Evolutionary conservation across 1,140 invertebrate species (phyloP).

Genomic region (Brachionus sp.): DNA sequence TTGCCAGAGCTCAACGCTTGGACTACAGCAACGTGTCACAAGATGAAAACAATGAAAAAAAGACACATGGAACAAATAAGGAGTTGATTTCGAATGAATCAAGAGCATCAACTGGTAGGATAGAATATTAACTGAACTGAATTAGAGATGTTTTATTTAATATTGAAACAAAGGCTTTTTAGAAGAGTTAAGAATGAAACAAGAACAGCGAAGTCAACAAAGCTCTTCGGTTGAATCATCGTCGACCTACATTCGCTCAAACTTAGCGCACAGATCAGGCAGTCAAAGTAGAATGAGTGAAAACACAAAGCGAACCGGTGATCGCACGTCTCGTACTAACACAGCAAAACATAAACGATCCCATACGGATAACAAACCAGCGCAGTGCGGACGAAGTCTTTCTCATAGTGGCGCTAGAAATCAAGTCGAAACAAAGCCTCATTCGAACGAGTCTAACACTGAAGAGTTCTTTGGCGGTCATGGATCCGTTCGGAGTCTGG

Average conservation of each 20-base stretch:
- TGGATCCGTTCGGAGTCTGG: conserved; percentile 22
- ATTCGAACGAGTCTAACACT: background rate
- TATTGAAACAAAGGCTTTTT: background rate
- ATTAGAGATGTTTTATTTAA: too few species aligned
- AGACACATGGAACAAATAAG: background rate
- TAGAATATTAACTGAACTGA: background rate
- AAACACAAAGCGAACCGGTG: background rate
- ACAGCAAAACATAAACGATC: background rate
- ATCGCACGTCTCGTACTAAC: background rate
- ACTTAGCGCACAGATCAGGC: background rate
- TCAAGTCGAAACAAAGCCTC: background rate
- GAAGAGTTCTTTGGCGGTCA: conserved; percentile 12
- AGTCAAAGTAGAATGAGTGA: conserved; percentile 7
- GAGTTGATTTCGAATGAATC: too few species aligned
- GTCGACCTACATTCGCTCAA: background rate
- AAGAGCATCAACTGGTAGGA: background rate
- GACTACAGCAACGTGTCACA: background rate
- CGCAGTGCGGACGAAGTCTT: background rate
- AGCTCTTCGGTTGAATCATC: conserved; percentile 13
- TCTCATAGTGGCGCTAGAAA: background rate
- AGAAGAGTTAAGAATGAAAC: background rate
- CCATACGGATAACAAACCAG: background rate
- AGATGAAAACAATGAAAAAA: background rate
- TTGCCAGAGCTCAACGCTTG: background rate
- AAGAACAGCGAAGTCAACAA: conserved; percentile 24